These are phyloP conservation scores for Mesochorus sp. DNA, from an alignment of 2,888 invertebrate genomes.

Conservation along the genomic window DNA sequence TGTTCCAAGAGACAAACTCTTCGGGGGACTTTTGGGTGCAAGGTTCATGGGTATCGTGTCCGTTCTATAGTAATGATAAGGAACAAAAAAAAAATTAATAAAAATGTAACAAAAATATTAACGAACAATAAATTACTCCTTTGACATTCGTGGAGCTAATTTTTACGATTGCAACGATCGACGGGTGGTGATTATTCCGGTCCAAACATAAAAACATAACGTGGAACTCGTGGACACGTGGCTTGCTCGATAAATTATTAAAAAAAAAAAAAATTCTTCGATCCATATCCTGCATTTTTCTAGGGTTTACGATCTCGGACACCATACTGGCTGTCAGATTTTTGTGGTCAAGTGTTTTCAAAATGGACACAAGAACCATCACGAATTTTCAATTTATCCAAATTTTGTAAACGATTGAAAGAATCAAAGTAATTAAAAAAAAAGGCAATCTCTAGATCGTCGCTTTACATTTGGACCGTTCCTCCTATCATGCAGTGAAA, in stretches of 20 bases:
- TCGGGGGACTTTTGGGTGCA: conserved; percentile 43
- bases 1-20: conserved; percentile 31
- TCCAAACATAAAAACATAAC: conserved; percentile 55
- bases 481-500: conserved; percentile 69
- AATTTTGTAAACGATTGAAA: not conserved
- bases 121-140: conserved; percentile 45
- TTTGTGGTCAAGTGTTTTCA: not conserved
- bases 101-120: conserved; percentile 1
- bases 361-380: not conserved
- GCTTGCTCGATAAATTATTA: not conserved
- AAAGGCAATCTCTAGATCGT: not conserved
- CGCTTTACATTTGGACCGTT: conserved; percentile 61
- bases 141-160: conserved; percentile 59
- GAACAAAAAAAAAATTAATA: not conserved
- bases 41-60: conserved; percentile 43
- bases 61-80: conserved; percentile 46
- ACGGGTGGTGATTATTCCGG: conserved; percentile 66
- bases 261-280: conserved; percentile 1
- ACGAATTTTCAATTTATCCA: not conserved
- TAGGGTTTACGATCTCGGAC: not conserved
- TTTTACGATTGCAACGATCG: conserved; percentile 61
- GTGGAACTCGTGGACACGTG: conserved; percentile 1
- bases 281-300: not conserved
- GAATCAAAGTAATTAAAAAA: not conserved
- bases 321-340: not conserved